Conservation (phyloP, 2,797 vertebrate species). For the Xenopus petersii region DNA sequence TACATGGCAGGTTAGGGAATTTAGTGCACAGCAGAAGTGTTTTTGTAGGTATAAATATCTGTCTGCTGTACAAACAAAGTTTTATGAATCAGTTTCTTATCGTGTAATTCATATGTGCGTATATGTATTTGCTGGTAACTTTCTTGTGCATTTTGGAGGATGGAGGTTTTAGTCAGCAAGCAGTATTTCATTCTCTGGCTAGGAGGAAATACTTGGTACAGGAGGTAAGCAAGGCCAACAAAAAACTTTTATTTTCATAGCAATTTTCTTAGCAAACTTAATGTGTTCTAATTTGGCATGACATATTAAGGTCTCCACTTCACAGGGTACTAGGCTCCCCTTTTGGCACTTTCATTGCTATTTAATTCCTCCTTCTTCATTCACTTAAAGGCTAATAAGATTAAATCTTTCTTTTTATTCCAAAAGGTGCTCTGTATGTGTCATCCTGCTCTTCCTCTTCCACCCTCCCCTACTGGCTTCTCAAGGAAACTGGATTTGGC, state of each 20-base stretch:
- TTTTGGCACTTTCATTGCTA: slow-evolving; percentile 44
- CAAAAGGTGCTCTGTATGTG: slow-evolving; percentile 36
- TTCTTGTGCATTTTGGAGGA: neutral
- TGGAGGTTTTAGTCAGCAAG: slow-evolving; percentile 17
- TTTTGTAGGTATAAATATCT: neutral
- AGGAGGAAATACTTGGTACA: neutral
- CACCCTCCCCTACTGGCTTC: slow-evolving; percentile 21
- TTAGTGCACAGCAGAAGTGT: too few species aligned
- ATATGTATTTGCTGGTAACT: too few species aligned
- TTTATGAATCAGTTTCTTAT: slow-evolving; percentile 12
- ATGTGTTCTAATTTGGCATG: slow-evolving; percentile 49
- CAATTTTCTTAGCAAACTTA: slow-evolving; percentile 23
- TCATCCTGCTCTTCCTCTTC: slow-evolving; percentile 24
- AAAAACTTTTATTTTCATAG: neutral
- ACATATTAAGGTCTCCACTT: slow-evolving; percentile 39
- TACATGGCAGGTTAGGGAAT: neutral
- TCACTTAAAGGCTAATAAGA: slow-evolving; percentile 55
- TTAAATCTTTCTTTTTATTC: slow-evolving; percentile 46
- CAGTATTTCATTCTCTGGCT: neutral
- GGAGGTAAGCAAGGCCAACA: slow-evolving; percentile 34
- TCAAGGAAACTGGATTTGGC: slow-evolving; percentile 47
- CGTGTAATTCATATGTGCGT: too few species aligned
- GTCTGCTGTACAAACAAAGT: neutral
- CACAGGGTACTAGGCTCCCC: slow-evolving; percentile 20
- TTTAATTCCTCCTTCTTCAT: slow-evolving; percentile 53